These are phyloP conservation scores for Cryptocephalus moraei DNA, from an alignment of 2,888 invertebrate species.

Conservation along the genomic window DNA sequence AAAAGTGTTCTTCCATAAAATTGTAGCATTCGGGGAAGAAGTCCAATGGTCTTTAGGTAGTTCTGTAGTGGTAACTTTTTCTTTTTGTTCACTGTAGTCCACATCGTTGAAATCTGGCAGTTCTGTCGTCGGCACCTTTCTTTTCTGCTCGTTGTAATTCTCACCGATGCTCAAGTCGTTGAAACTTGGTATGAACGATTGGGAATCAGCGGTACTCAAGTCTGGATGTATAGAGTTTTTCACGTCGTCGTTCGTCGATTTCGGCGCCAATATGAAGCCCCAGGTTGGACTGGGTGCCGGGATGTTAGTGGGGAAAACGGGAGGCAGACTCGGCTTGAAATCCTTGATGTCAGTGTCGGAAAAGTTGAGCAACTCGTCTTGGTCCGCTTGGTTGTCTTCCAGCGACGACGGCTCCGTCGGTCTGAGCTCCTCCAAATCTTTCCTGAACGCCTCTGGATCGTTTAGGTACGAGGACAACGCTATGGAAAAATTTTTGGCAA, in stretches of 20 bases:
- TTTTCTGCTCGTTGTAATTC: slow-evolving; percentile 23
- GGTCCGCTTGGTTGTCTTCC: slow-evolving; percentile 32
- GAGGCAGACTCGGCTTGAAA: slow-evolving; percentile 27
- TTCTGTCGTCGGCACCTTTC: too few species aligned
- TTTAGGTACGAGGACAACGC: slow-evolving; percentile 73
- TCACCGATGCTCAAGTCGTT: slow-evolving; percentile 39
- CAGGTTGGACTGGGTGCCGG: slow-evolving; percentile 31
- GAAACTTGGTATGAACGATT: slow-evolving; percentile 54
- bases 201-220: slow-evolving; percentile 58
- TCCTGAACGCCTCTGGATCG: slow-evolving; percentile 72
- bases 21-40: slow-evolving; percentile 39
- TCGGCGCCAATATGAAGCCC: slow-evolving; percentile 30
- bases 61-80: slow-evolving; percentile 5
- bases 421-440: slow-evolving; percentile 63
- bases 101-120: not conserved
- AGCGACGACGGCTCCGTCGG: slow-evolving; percentile 63
- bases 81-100: slow-evolving; percentile 1
- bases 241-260: slow-evolving; percentile 14
- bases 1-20: slow-evolving; percentile 58
- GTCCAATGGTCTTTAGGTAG: slow-evolving; percentile 33
- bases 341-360: slow-evolving; percentile 53
- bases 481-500: slow-evolving; percentile 77
- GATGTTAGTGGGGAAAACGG: slow-evolving; percentile 36
- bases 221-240: slow-evolving; percentile 35
- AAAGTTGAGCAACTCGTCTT: slow-evolving; percentile 68